These are phyloP conservation scores for Cyclina sinensis DNA, from an alignment of 1,140 invertebrate genomes.

Conservation along the genomic window DNA sequence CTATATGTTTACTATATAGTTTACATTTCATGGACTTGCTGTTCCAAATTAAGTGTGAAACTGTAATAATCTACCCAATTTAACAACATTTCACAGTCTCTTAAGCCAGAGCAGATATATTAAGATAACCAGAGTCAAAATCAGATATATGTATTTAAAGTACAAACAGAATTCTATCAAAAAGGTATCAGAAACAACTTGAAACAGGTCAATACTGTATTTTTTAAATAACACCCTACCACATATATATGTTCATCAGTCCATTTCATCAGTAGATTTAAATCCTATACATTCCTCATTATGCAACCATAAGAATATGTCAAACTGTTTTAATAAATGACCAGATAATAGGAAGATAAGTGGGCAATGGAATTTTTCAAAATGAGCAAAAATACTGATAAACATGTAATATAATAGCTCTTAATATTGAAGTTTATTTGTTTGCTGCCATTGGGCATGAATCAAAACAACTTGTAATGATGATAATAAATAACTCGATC, in stretches of 20 bases:
- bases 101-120: not conserved
- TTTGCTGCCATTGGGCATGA: not conserved
- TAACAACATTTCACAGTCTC: not conserved
- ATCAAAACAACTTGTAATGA: slow-evolving; percentile 29
- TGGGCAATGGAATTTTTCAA: slow-evolving; percentile 1
- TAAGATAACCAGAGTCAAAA: not conserved
- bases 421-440: not conserved
- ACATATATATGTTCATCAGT: slow-evolving; percentile 17
- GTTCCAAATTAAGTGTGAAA: not conserved
- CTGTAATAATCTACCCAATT: not conserved
- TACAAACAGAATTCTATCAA: not conserved
- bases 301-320: slow-evolving; percentile 11
- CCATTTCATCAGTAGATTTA: not conserved
- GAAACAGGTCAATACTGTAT: not conserved
- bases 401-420: not conserved
- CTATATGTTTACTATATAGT: too few species aligned
- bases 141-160: not conserved
- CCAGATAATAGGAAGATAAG: not conserved
- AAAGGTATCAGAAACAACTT: not conserved
- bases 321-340: slow-evolving; percentile 28
- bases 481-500: not conserved
- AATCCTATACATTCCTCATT: not conserved
- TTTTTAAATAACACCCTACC: not conserved
- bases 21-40: not conserved
- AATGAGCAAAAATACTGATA: not conserved